phyloP scores from a whole-genome alignment of 2,888 invertebrate genomes.

The Tiliacea citrago region DNA sequence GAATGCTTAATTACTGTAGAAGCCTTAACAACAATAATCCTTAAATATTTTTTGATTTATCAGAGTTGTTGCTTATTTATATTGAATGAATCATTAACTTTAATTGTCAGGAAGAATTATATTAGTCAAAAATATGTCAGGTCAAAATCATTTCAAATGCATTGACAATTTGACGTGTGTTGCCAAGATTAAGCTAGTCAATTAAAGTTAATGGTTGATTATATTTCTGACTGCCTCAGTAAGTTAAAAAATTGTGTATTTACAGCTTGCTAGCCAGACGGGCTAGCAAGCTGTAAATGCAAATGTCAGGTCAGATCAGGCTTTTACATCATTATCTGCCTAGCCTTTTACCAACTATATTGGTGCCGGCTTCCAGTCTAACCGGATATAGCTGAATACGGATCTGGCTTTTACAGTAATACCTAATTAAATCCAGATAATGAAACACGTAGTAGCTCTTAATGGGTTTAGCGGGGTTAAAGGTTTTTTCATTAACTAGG shows the following conservation, averaged over 20 bases:
- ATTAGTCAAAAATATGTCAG: background rate
- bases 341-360: too few species aligned
- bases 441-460: constrained; percentile 32
- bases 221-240: constrained; percentile 6
- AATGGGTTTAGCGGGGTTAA: background rate
- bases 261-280: too few species aligned
- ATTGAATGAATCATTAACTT: background rate
- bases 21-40: constrained; percentile 12
- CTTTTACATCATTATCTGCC: constrained; percentile 27
- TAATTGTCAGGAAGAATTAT: background rate
- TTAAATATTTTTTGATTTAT: constrained; percentile 1
- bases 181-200: background rate
- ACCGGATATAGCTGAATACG: too few species aligned
- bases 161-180: background rate
- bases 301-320: constrained; percentile 5
- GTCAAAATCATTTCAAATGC: background rate
- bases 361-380: too few species aligned
- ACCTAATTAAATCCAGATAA: constrained; percentile 42
- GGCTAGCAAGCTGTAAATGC: constrained; percentile 4
- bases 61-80: background rate
- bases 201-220: background rate
- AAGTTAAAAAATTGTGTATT: background rate
- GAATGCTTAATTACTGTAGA: constrained; percentile 35
- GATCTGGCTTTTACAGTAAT: constrained; percentile 26
- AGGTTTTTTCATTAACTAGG: background rate